These are phyloP conservation scores for Athetis lepigone DNA, from an alignment of 2,888 invertebrate species.

Conservation along the genomic window DNA sequence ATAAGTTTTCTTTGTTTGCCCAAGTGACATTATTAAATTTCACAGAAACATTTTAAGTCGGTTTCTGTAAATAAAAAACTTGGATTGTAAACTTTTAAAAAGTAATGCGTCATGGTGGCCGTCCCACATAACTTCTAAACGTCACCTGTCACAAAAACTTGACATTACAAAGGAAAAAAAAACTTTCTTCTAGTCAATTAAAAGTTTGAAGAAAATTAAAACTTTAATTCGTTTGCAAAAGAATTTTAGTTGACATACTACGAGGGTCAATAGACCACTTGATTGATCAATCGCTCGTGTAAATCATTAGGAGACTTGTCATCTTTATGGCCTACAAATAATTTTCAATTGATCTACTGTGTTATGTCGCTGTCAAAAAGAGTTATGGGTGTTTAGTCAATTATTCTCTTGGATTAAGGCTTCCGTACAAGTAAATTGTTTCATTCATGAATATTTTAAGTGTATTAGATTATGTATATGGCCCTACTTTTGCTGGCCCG, in stretches of 20 bases:
- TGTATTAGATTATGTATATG: background rate
- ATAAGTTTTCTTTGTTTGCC: no score
- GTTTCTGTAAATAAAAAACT: no score
- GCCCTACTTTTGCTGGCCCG: background rate
- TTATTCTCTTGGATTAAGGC: conserved; percentile 26
- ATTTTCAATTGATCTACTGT: conserved; percentile 51
- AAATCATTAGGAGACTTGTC: conserved; percentile 44
- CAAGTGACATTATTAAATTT: no score
- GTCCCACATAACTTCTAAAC: conserved; percentile 28
- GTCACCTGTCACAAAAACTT: conserved; percentile 40
- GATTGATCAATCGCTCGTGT: conserved; percentile 45
- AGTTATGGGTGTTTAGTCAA: conserved; percentile 27
- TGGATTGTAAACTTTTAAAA: background rate
- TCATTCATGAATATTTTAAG: conserved; percentile 8
- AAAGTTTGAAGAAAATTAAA: conserved; percentile 57
- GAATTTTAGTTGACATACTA: conserved; percentile 30
- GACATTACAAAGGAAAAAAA: conserved; percentile 52
- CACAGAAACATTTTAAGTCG: no score
- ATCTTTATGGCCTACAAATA: conserved; percentile 51
- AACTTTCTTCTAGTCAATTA: conserved; percentile 65
- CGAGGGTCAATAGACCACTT: conserved; percentile 10
- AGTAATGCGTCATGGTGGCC: background rate
- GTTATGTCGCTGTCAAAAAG: conserved; percentile 35
- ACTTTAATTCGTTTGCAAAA: conserved; percentile 45
- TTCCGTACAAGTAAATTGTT: background rate